These are phyloP conservation scores for Drosophila buzzatii DNA, from an alignment of 2,888 invertebrate species.

Conservation along the genomic window DNA sequence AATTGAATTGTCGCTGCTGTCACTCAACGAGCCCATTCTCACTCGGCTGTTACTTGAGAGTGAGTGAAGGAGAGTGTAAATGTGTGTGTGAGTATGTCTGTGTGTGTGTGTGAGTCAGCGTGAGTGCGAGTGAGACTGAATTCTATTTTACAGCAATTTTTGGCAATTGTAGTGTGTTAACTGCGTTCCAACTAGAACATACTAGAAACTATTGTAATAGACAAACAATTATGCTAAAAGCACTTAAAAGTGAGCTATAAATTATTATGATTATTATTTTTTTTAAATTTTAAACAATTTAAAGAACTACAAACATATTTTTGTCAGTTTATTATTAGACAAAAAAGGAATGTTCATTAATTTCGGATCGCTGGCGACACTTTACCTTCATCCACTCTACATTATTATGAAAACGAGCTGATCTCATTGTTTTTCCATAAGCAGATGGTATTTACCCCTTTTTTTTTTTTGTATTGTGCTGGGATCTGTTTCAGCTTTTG, in stretches of 20 bases:
- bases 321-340: neutral
- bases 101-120: neutral
- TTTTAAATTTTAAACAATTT: neutral
- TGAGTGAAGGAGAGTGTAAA: neutral
- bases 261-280: neutral
- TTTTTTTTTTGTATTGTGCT: constrained; percentile 15
- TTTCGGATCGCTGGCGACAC: constrained; percentile 4
- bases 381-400: constrained; percentile 11
- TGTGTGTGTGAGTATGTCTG: neutral
- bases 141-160: neutral
- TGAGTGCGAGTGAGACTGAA: neutral
- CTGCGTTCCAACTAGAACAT: constrained; percentile 1
- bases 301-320: no score
- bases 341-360: constrained; percentile 17
- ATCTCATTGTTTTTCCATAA: constrained; percentile 7
- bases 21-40: neutral
- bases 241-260: neutral
- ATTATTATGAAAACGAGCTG: constrained; percentile 1
- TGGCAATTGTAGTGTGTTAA: neutral
- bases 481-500: constrained; percentile 18
- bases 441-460: constrained; percentile 38
- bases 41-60: constrained; percentile 10
- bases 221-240: neutral
- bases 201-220: neutral
- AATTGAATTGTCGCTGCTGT: constrained; percentile 8